Percentiles rank a stretch among this genome's conserved stretches.
Evolutionary conservation across 1,140 invertebrate genomes (phyloP).

Genomic region (Augochlora pura): DNA sequence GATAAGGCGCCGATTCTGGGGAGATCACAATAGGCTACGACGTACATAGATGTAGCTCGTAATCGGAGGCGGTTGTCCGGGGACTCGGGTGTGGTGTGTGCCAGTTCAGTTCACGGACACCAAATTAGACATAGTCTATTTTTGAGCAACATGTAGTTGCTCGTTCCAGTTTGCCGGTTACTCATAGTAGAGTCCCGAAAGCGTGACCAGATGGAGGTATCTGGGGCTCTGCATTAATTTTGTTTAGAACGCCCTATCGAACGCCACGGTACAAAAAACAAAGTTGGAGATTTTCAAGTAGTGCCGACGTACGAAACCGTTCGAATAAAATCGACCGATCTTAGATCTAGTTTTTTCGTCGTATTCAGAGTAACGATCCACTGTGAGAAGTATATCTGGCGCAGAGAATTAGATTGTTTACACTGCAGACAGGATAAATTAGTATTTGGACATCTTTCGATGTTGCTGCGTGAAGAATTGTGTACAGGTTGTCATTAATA

Average conservation of each 20-base stretch:
- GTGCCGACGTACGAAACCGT: no score
- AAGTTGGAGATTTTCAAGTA: no score
- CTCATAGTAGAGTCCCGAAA: slow-evolving; percentile 38
- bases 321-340: no score
- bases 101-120: slow-evolving; percentile 78
- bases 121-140: slow-evolving; percentile 79
- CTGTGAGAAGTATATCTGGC: no score
- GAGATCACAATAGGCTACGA: slow-evolving; percentile 30
- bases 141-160: slow-evolving; percentile 70
- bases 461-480: not conserved
- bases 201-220: slow-evolving; percentile 2
- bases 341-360: no score
- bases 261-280: not conserved
- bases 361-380: no score
- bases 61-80: slow-evolving; percentile 55
- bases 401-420: no score
- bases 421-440: not conserved
- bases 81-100: slow-evolving; percentile 59
- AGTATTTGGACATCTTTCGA: not conserved
- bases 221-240: not conserved
- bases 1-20: not conserved
- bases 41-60: slow-evolving; percentile 48
- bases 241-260: not conserved
- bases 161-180: slow-evolving; percentile 75
- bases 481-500: no score